These are phyloP conservation scores for Chrysotoxum bicinctum DNA, from an alignment of 2,888 invertebrate genomes.

Conservation along the genomic window DNA sequence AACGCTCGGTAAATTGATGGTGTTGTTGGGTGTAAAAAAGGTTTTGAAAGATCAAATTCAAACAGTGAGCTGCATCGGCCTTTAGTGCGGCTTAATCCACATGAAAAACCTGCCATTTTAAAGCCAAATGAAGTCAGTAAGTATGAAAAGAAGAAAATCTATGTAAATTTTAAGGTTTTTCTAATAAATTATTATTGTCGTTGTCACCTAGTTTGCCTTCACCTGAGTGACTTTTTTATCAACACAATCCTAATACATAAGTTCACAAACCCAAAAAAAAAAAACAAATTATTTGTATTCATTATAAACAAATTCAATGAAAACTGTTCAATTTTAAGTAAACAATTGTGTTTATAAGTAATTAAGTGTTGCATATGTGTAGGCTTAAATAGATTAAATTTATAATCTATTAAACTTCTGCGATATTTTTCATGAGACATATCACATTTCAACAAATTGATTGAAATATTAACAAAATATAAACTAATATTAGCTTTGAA, in stretches of 20 bases:
- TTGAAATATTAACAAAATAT: too few relatives aligned
- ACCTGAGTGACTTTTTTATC: constrained; percentile 9
- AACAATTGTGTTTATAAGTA: background rate
- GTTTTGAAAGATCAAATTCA: constrained; percentile 80
- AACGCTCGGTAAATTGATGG: background rate
- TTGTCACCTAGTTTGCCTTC: background rate
- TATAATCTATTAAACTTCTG: background rate
- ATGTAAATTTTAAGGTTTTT: constrained; percentile 7
- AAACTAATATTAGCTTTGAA: too few relatives aligned
- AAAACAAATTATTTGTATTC: background rate
- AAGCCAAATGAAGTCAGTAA: constrained; percentile 86
- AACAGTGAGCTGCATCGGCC: constrained; percentile 78
- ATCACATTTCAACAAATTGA: too few relatives aligned
- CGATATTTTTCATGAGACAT: background rate
- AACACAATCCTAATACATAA: background rate
- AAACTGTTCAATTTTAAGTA: background rate
- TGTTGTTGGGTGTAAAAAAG: constrained; percentile 69
- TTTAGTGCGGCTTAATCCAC: constrained; percentile 77
- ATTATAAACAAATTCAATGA: background rate
- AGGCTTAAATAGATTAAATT: too few relatives aligned
- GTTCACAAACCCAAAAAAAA: background rate
- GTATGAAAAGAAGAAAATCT: constrained; percentile 74
- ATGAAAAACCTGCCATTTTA: constrained; percentile 83
- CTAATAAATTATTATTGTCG: background rate
- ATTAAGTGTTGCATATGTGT: background rate